Evolutionary conservation across 2,113 vertebrate species (phyloP).

Genomic region (Merops nubicus): DNA sequence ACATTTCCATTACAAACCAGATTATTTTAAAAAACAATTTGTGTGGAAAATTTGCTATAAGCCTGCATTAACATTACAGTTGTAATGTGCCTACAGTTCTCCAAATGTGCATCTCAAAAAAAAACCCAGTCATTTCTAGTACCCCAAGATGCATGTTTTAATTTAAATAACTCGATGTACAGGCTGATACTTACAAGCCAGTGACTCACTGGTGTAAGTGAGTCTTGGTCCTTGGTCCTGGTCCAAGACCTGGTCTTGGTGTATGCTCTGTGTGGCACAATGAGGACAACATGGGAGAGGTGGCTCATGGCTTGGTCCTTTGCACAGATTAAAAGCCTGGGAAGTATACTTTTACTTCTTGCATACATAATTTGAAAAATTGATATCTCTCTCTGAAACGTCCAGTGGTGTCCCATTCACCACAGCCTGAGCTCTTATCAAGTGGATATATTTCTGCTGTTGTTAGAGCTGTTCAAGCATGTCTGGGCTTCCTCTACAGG

Average conservation of each 20-base stretch:
- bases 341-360: background rate
- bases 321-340: background rate
- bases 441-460: background rate
- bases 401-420: background rate
- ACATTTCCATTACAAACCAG: background rate
- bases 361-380: background rate
- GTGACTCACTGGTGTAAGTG: background rate
- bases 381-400: background rate
- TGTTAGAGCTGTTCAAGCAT: background rate
- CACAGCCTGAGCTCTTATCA: background rate
- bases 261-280: rapidly evolving
- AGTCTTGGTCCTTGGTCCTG: no score
- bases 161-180: background rate
- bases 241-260: background rate
- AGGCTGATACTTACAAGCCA: background rate
- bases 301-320: background rate
- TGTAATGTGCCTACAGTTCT: background rate
- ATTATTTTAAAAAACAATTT: background rate
- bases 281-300: rapidly evolving
- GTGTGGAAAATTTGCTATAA: background rate
- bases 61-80: background rate
- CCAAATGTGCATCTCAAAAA: background rate
- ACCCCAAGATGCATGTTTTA: background rate
- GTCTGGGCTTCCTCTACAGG: background rate
- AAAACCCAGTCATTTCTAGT: background rate